These are phyloP conservation scores for Meloidogyne hapla DNA, from an alignment of 1,140 invertebrate species.

Conservation along the genomic window DNA sequence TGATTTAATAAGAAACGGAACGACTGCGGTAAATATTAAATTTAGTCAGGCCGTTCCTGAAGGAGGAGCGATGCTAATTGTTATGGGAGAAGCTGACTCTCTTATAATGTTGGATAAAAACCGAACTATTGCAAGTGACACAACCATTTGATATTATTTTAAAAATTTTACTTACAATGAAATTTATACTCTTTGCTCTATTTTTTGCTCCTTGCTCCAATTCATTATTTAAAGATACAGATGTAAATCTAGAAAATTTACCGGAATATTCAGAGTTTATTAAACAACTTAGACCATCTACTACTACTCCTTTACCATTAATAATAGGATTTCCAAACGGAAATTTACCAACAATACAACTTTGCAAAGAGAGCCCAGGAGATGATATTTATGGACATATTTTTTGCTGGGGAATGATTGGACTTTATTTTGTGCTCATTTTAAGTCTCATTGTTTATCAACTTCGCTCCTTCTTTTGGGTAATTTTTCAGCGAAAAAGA, in stretches of 20 bases:
- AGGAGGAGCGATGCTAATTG: slow-evolving; percentile 27
- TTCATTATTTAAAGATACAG: too few relatives aligned
- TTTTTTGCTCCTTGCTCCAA: too few relatives aligned
- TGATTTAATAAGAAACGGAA: slow-evolving; percentile 28
- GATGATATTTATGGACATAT: neutral
- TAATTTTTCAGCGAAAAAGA: neutral
- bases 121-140: neutral
- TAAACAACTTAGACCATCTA: too few relatives aligned
- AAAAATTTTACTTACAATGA: too few relatives aligned
- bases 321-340: too few relatives aligned
- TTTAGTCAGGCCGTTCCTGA: slow-evolving; percentile 21
- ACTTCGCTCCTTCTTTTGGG: neutral
- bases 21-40: slow-evolving; percentile 22
- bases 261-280: too few relatives aligned
- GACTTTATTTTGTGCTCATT: neutral
- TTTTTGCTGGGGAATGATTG: neutral
- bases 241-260: too few relatives aligned
- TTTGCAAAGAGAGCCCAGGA: neutral
- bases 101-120: slow-evolving; percentile 25
- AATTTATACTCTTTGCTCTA: too few relatives aligned
- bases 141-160: neutral
- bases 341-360: neutral
- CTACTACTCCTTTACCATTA: too few relatives aligned
- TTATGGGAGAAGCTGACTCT: neutral
- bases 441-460: neutral